A percentile compares a stretch with the other conserved stretches of the same genome.
Evolutionary conservation across 1,140 invertebrate genomes (phyloP).

Genomic region (Leptonema lineaticorne): DNA sequence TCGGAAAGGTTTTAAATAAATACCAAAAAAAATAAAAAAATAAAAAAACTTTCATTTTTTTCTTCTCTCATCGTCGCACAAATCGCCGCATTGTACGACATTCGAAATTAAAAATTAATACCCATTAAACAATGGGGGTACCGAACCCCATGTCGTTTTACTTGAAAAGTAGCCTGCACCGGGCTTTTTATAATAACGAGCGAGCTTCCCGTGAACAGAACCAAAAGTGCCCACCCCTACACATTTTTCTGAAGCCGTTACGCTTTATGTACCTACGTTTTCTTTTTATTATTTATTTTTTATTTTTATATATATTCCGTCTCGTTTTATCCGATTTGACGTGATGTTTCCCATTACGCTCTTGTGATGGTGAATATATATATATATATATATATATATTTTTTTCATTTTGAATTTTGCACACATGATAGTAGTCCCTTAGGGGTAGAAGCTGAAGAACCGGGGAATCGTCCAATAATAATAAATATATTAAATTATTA

Average conservation of each 20-base stretch:
- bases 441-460: too few relatives aligned
- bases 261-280: not conserved
- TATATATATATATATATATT: too few relatives aligned
- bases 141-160: not conserved
- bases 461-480: not conserved
- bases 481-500: conserved; percentile 12
- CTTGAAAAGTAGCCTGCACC: conserved; percentile 5
- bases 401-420: not conserved
- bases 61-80: too few relatives aligned
- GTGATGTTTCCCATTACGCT: too few relatives aligned
- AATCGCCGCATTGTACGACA: conserved; percentile 22
- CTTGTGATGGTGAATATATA: too few relatives aligned
- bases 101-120: conserved; percentile 39
- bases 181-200: conserved; percentile 2
- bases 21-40: not conserved
- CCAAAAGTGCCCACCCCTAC: not conserved
- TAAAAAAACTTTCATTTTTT: too few relatives aligned
- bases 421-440: too few relatives aligned
- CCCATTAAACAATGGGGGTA: conserved; percentile 34
- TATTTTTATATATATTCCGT: not conserved
- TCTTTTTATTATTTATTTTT: not conserved
- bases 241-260: too few relatives aligned
- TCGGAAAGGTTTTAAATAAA: not conserved
- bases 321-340: not conserved
- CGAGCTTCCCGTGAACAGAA: not conserved